Evolutionary conservation across 1,140 invertebrate genomes (phyloP).

Genomic region (Brachionus calyciflorus): DNA sequence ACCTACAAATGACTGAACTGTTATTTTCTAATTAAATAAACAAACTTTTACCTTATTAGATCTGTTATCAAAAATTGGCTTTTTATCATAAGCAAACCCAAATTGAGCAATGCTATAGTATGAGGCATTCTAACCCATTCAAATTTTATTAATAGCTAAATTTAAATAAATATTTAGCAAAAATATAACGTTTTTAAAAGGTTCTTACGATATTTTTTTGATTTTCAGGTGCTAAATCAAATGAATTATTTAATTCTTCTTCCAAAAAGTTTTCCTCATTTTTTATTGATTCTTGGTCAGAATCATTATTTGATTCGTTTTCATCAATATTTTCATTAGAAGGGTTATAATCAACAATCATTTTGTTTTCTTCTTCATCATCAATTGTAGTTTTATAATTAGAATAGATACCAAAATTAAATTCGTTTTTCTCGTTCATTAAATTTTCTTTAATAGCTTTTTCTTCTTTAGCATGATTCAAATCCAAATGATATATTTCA

Average conservation of each 20-base stretch:
- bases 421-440: neutral
- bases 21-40: neutral
- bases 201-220: neutral
- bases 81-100: neutral
- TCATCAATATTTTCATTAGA: neutral
- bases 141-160: conserved; percentile 43
- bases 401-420: neutral
- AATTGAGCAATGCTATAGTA: conserved; percentile 27
- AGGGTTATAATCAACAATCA: neutral
- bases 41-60: conserved; percentile 35
- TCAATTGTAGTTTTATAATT: neutral
- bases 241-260: neutral
- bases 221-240: neutral
- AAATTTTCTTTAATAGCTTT: neutral
- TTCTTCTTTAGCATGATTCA: neutral
- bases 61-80: conserved; percentile 41
- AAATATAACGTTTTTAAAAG: neutral
- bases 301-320: neutral
- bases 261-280: neutral
- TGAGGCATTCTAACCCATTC: conserved; percentile 44
- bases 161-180: neutral
- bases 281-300: conserved; percentile 2
- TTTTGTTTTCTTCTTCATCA: neutral
- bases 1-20: too few species aligned
- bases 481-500: conserved; percentile 23